Base-by-base conservation (phyloP, 2,888 invertebrate species). In the Crematogaster levior region DNA sequence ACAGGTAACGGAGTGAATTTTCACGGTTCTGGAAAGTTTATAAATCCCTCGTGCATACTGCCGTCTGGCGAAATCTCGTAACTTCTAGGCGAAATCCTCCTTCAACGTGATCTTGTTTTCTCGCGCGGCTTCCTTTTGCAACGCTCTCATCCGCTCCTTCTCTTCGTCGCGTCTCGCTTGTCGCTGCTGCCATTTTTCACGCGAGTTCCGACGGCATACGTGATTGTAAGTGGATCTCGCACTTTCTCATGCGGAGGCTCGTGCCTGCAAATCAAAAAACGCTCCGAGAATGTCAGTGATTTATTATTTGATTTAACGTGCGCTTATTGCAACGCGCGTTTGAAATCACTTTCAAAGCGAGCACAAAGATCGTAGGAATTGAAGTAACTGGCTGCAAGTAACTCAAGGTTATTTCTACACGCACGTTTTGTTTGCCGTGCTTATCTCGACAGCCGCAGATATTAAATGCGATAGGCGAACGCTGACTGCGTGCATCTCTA, bases 171-270 rank as follows among this genome's bases (percentile, higher is more conserved):
- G 85, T n/a, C n/a, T 84, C 87, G 83, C 85, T 77, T 65, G 82
- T 21, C 81, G 83, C 88, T 81, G 85, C 87, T 87, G 85, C 83
- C 88, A 92, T 92, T 92, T 92, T 90, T 92, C 90, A 88, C 85
- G 58, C 85, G 81, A 74, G 60, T 84, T 86, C 87, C 88, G 90
- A 90, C 90, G 85, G 90, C 90, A 90, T 89, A 88, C 84, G 88
- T 83, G 88, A 90, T 86, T 84, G 82, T 90, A 89, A 82, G 84
- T 81, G 84, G 82, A 83, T 85, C 79, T 56, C 46, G 53, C 74
- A 30, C 60, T 65, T 53, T 70, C 58, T 80, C 81, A 72, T 75
- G 21, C 30, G 24, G 48, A 24, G 74, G 53, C 30, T 51, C 56
- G 34, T 34, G 34, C 34, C 70, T 27, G 4, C 51, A 51, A n/a